These are phyloP conservation scores for Dyspetes luteomarginatus DNA, from an alignment of 2,888 invertebrate genomes.

Conservation along the genomic window DNA sequence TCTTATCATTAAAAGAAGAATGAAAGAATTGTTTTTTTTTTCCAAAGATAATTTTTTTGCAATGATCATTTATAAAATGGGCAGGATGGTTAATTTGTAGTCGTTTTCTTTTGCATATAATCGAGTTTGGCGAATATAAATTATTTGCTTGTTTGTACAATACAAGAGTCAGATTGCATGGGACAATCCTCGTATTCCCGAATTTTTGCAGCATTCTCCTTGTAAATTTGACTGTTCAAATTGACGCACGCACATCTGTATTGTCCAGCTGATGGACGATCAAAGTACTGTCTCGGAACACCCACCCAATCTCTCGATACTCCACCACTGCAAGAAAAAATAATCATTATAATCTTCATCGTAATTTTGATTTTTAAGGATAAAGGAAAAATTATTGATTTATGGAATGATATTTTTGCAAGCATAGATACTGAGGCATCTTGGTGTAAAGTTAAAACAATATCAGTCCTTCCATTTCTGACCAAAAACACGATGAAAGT, in stretches of 20 bases:
- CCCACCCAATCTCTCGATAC: conserved; percentile 94
- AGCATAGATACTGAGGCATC: too few species aligned
- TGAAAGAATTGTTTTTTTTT: not conserved
- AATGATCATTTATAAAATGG: not conserved
- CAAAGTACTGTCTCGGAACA: conserved; percentile 92
- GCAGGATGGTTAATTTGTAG: not conserved
- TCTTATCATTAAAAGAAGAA: conserved; percentile 6
- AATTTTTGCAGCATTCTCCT: conserved; percentile 84
- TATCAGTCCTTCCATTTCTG: too few species aligned
- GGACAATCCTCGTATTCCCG: conserved; percentile 88
- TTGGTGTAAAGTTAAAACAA: too few species aligned
- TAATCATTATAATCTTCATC: not conserved
- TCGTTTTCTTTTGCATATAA: not conserved
- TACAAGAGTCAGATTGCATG: conserved; percentile 85
- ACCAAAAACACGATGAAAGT: too few species aligned
- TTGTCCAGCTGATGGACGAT: conserved; percentile 86
- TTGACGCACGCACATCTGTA: conserved; percentile 94
- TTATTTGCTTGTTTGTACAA: conserved; percentile 72
- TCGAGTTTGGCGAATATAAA: not conserved
- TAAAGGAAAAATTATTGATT: too few species aligned
- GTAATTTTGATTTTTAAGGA: not conserved
- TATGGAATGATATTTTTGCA: too few species aligned
- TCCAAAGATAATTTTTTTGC: not conserved
- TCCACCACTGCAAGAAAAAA: conserved; percentile 89
- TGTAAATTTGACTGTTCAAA: conserved; percentile 83